A percentile compares a stretch with the other conserved stretches of the same genome.
These are phyloP conservation scores for Pachymerium ferrugineum DNA, from an alignment of 2,888 invertebrate species.

Conservation along the genomic window DNA sequence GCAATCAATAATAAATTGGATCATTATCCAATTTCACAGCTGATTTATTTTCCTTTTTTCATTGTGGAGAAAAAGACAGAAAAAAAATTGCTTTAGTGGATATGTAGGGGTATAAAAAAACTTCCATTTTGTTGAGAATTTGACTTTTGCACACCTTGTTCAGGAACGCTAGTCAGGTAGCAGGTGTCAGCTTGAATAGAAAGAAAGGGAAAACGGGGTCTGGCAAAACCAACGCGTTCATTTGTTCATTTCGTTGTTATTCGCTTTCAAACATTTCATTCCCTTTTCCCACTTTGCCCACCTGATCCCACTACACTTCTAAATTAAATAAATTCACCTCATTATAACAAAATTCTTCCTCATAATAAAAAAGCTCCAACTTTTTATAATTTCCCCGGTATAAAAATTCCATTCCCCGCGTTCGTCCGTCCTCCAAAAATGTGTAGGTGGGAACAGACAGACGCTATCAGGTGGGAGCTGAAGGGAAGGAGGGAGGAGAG, in stretches of 20 bases:
- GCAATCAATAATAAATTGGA: too few relatives aligned
- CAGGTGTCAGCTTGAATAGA: neutral
- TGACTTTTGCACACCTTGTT: neutral
- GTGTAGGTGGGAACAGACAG: neutral
- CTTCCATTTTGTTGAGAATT: neutral
- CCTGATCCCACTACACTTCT: neutral
- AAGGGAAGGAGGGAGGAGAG: neutral
- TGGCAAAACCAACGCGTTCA: slow-evolving; percentile 13
- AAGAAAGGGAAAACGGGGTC: neutral
- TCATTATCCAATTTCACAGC: too few relatives aligned
- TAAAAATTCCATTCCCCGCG: neutral
- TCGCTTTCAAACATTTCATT: neutral
- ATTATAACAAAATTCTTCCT: neutral
- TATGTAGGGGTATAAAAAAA: neutral
- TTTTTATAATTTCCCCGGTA: neutral
- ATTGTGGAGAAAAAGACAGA: neutral
- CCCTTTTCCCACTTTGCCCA: neutral
- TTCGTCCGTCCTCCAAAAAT: neutral
- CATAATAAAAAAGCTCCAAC: neutral
- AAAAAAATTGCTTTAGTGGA: neutral
- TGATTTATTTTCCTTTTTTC: neutral
- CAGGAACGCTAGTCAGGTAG: neutral
- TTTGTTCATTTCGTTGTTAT: slow-evolving; percentile 13
- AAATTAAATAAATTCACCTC: neutral
- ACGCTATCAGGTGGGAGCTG: neutral